Conservation (phyloP, 2,888 invertebrate genomes). For the Diarsia dahlii region DNA sequence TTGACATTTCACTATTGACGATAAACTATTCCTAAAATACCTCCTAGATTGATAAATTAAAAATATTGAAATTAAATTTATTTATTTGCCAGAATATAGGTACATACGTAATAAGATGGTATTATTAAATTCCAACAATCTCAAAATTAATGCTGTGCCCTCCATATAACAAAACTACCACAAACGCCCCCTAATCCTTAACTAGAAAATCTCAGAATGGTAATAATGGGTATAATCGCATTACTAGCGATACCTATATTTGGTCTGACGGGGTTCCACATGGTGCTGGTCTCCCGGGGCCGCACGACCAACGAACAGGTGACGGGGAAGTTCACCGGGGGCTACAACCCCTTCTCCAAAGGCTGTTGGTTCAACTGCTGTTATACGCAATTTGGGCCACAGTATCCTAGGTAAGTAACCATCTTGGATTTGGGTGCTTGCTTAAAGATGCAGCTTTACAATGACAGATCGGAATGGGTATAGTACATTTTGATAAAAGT, state of each 20-base stretch:
- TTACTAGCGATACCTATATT: conserved; percentile 98
- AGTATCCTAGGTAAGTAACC: conserved; percentile 97
- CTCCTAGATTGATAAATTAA: neutral
- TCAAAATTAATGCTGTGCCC: neutral
- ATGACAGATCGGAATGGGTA: no score
- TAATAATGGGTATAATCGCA: conserved; percentile 97
- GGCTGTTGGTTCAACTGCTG: conserved; percentile 99
- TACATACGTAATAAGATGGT: no score
- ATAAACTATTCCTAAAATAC: neutral
- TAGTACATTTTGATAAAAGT: no score
- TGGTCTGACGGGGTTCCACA: conserved; percentile 99
- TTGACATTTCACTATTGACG: neutral
- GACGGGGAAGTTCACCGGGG: conserved; percentile 99
- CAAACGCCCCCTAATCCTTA: conserved; percentile 63
- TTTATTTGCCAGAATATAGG: no score
- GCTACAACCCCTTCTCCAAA: conserved; percentile 99
- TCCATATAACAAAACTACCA: neutral
- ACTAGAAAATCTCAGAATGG: conserved; percentile 91
- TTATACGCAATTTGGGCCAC: conserved; percentile 98
- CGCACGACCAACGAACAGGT: conserved; percentile 99
- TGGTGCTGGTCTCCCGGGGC: conserved; percentile 98
- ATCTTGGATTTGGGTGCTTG: neutral
- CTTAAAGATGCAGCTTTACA: neutral
- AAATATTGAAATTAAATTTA: neutral
- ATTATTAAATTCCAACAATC: no score